These are phyloP conservation scores for Nephrocerus scutellatus DNA, from an alignment of 2,888 invertebrate genomes.

Conservation along the genomic window DNA sequence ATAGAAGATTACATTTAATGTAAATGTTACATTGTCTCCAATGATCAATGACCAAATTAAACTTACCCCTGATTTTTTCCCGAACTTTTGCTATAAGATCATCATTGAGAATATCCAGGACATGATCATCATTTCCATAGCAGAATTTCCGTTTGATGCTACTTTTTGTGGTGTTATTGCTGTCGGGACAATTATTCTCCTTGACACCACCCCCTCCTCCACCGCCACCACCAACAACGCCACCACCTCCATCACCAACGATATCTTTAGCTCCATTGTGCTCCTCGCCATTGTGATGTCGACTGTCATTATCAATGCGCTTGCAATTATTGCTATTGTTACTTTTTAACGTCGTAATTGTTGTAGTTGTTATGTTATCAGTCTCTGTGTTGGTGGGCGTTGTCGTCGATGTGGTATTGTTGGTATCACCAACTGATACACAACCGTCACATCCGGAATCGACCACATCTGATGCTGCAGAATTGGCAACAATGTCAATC, in stretches of 20 bases:
- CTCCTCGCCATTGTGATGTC: slow-evolving; percentile 46
- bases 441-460: slow-evolving; percentile 14
- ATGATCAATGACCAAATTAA: neutral
- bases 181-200: slow-evolving; percentile 20
- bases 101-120: slow-evolving; percentile 62
- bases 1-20: neutral
- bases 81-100: slow-evolving; percentile 60
- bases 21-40: neutral
- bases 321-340: slow-evolving; percentile 27
- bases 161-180: slow-evolving; percentile 17
- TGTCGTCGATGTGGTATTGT: slow-evolving; percentile 42
- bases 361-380: slow-evolving; percentile 27
- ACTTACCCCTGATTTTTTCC: slow-evolving; percentile 50
- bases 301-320: slow-evolving; percentile 31
- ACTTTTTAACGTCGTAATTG: slow-evolving; percentile 12
- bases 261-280: slow-evolving; percentile 22
- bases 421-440: slow-evolving; percentile 17
- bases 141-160: slow-evolving; percentile 19
- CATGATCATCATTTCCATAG: slow-evolving; percentile 48
- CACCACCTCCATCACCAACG: slow-evolving; percentile 42
- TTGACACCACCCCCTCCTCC: slow-evolving; percentile 23
- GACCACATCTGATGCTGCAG: slow-evolving; percentile 26
- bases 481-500: slow-evolving; percentile 32
- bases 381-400: slow-evolving; percentile 31
- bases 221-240: slow-evolving; percentile 44